Base-by-base conservation (phyloP, 1,140 invertebrate species). In the Venturia canescens region DNA sequence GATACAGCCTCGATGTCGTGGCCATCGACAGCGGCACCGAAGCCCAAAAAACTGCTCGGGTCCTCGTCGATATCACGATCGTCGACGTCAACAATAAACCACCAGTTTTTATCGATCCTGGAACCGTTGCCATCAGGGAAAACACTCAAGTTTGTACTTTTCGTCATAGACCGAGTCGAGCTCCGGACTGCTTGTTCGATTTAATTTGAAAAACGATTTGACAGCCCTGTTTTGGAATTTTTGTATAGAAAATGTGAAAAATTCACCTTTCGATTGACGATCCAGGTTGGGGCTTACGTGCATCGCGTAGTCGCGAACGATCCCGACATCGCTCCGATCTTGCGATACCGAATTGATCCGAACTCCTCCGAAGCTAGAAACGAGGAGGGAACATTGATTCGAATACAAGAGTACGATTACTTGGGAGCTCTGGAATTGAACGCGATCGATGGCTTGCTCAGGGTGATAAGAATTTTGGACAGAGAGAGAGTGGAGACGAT, bases 21-120 rank as follows among this genome's bases (percentile, higher is more conserved):
- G 97, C 97, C 0, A 91, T 98, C 48, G 97, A 98, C 89, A 97
- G 97, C 18, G 97, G 97, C 7, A 94, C 97, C 60, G 97, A 97
- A 15, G 94, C 94, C 23, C 95, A 96, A 31, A 95, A 97, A 87
- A 94, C 94, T 66, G 94, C 94, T 1, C 92, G 94, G 4, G 95
- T 95, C 11, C 92, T 94, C 0, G 96, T 98, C 0, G 96, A 97
- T 85, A 96, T 99, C 9, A 95, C 94, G 0, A 96, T 98, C 78
- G 93, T 95, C 15, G 97, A 98, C 90, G 97, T 98, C 0, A 98
- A 98, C 87, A 98, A 98, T 87, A 98, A 98, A 88, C 93, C 94
- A 0, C 97, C 97, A 0, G 90, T 95, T 11, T 94, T 98, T 60
- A 84, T 92, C 0, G 95, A 97, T 72, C 94, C 95, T 0, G 95